Evolutionary conservation across 2,113 vertebrate species (phyloP).

Genomic region (Dromaius novaehollandiae): DNA sequence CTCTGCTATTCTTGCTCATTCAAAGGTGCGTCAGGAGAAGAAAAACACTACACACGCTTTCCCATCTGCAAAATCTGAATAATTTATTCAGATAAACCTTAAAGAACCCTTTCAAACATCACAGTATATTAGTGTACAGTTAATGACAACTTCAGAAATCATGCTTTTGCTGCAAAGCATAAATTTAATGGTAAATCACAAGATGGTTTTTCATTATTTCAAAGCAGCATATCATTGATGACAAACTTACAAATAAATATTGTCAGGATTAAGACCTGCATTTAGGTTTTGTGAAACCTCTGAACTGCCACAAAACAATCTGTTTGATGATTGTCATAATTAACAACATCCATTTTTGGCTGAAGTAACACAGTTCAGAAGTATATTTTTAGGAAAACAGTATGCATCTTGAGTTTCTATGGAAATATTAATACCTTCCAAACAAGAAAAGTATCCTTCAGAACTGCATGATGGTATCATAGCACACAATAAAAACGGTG

Average conservation of each 20-base stretch:
- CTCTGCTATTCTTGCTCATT: not conserved
- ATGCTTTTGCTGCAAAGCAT: not conserved
- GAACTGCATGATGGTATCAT: not conserved
- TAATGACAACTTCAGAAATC: not conserved
- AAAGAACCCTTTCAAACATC: not conserved
- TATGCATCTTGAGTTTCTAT: not conserved
- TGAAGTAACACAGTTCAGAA: not conserved
- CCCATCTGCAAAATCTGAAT: not conserved
- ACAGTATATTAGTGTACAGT: not conserved
- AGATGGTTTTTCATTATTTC: not conserved
- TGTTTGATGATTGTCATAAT: not conserved
- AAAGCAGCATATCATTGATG: not conserved
- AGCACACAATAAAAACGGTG: not conserved
- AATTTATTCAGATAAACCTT: conserved; percentile 19
- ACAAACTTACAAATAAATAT: not conserved
- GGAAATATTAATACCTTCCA: not conserved
- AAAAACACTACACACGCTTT: not conserved
- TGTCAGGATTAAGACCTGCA: not conserved
- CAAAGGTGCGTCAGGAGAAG: not conserved
- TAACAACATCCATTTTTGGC: not conserved
- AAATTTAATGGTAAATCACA: not conserved
- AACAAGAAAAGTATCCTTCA: not conserved
- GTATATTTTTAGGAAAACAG: not conserved
- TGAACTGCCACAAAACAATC: not conserved
- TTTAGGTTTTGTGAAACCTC: not conserved